phyloP scores from a whole-genome alignment of 2,113 vertebrate species.

The Upupa epops region DNA sequence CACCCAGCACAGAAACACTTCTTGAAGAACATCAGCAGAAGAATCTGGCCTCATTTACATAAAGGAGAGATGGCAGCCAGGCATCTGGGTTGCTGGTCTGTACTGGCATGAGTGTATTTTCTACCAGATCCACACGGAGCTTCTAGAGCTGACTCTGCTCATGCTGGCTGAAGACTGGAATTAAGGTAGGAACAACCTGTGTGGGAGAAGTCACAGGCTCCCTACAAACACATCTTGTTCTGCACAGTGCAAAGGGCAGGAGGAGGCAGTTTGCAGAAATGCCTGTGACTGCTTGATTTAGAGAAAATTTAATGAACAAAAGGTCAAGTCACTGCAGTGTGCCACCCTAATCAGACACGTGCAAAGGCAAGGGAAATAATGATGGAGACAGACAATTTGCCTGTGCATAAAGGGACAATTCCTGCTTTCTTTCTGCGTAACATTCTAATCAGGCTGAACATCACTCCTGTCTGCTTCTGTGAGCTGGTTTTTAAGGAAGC shows the following conservation, averaged over 20 bases:
- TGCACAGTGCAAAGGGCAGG: neutral
- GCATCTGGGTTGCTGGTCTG: rapidly evolving
- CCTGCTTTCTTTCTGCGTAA: neutral
- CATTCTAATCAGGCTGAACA: neutral
- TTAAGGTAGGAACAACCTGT: rapidly evolving
- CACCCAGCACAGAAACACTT: neutral
- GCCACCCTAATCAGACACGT: neutral
- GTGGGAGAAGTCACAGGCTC: neutral
- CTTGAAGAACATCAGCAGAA: neutral
- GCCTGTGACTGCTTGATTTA: neutral
- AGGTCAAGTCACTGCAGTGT: slow-evolving; percentile 21
- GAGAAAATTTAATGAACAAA: slow-evolving; percentile 18
- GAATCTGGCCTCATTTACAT: neutral
- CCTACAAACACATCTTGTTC: neutral
- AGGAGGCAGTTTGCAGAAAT: neutral
- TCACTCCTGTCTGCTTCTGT: neutral
- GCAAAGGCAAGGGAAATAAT: neutral
- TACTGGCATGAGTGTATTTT: rapidly evolving
- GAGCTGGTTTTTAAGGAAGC: neutral
- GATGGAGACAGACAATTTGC: neutral
- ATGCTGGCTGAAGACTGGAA: neutral
- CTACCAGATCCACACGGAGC: no score
- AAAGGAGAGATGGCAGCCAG: no score
- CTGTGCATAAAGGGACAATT: neutral
- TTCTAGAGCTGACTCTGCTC: neutral